phyloP scores from a whole-genome alignment of 2,113 vertebrate species.

The Thamnaconus septentrionalis region DNA sequence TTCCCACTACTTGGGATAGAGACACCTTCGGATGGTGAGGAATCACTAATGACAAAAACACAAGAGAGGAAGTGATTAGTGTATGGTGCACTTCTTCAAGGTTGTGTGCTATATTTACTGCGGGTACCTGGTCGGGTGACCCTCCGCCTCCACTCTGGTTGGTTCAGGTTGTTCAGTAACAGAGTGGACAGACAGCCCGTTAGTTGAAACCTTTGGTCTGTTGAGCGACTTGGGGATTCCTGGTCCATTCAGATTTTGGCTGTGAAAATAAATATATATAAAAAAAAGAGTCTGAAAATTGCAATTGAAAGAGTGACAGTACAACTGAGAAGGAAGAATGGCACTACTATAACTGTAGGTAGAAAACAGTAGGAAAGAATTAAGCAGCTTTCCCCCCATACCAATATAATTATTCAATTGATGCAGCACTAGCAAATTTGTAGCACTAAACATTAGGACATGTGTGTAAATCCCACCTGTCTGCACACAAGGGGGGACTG shows the following conservation, averaged over 20 bases:
- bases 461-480: slow-evolving; percentile 79
- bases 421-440: slow-evolving; percentile 7
- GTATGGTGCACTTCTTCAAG: no score
- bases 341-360: no score
- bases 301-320: no score
- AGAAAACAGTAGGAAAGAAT: neutral
- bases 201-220: slow-evolving; percentile 91
- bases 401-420: slow-evolving; percentile 3
- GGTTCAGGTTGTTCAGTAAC: slow-evolving; percentile 79
- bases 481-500: slow-evolving; percentile 85
- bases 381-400: slow-evolving; percentile 2
- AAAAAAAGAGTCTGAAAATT: neutral
- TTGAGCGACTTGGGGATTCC: slow-evolving; percentile 84
- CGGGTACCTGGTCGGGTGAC: slow-evolving; percentile 79
- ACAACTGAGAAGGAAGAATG: no score
- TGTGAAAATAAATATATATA: slow-evolving; percentile 27
- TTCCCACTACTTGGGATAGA: slow-evolving; percentile 70
- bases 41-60: slow-evolving; percentile 74
- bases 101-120: no score
- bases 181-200: slow-evolving; percentile 88
- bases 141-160: slow-evolving; percentile 74
- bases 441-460: slow-evolving; percentile 10
- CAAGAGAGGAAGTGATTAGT: neutral
- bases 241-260: slow-evolving; percentile 91
- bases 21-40: slow-evolving; percentile 76